phyloP scores from a whole-genome alignment of 2,888 invertebrate genomes.

The Heteromurus nitidus region DNA sequence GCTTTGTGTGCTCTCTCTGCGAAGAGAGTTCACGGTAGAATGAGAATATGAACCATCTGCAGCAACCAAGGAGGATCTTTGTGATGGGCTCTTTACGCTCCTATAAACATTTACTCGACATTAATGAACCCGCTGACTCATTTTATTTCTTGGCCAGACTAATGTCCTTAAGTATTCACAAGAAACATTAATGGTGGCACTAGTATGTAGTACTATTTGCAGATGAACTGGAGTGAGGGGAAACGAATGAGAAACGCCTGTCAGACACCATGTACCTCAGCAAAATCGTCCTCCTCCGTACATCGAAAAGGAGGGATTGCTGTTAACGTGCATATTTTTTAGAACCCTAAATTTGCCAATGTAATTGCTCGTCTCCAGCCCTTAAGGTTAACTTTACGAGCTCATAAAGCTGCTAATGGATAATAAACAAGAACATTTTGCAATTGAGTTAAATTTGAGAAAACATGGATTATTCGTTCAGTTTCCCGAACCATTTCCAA shows the following conservation, averaged over 20 bases:
- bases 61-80: slow-evolving; percentile 45
- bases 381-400: slow-evolving; percentile 44
- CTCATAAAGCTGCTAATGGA: slow-evolving; percentile 37
- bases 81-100: slow-evolving; percentile 59
- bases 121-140: slow-evolving; percentile 64
- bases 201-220: neutral
- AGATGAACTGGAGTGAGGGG: neutral
- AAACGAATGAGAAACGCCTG: too few species aligned
- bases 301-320: neutral
- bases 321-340: neutral
- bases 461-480: neutral
- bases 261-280: too few species aligned
- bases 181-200: slow-evolving; percentile 3
- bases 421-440: slow-evolving; percentile 39
- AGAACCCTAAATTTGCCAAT: neutral
- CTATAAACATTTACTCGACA: slow-evolving; percentile 60
- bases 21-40: slow-evolving; percentile 42
- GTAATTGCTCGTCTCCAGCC: neutral
- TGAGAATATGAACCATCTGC: slow-evolving; percentile 53
- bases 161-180: slow-evolving; percentile 51
- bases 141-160: slow-evolving; percentile 53
- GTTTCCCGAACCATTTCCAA: neutral
- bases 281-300: neutral
- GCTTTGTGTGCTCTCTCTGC: too few species aligned
- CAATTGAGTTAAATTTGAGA: slow-evolving; percentile 10